Evolutionary conservation across 2,797 vertebrate genomes (phyloP).

Genomic region (Podarcis siculus): DNA sequence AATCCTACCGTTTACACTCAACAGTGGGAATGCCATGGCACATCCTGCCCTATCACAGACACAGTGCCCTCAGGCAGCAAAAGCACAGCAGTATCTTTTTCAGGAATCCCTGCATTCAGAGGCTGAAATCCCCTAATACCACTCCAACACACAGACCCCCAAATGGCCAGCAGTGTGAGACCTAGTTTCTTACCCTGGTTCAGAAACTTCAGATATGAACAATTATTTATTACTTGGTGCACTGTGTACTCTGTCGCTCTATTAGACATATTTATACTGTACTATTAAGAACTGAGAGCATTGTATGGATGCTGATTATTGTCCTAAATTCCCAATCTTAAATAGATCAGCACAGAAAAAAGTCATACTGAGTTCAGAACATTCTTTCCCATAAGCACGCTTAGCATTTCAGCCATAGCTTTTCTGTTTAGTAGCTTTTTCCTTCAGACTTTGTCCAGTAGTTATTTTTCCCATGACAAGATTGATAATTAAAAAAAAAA

Average conservation of each 20-base stretch:
- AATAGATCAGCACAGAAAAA: neutral
- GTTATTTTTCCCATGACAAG: slow-evolving; percentile 45
- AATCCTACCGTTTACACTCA: too few relatives aligned
- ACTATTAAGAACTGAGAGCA: neutral
- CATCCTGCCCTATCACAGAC: too few relatives aligned
- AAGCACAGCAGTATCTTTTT: neutral
- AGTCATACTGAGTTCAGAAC: neutral
- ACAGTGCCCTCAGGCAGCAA: neutral
- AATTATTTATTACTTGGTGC: neutral
- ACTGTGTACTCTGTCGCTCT: neutral
- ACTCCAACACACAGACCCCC: neutral
- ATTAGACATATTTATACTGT: neutral
- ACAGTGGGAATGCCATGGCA: too few relatives aligned
- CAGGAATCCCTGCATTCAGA: neutral
- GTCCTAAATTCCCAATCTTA: neutral
- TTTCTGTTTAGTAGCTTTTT: slow-evolving; percentile 25
- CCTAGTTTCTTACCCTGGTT: too few relatives aligned
- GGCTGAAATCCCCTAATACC: neutral
- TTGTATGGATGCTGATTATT: neutral
- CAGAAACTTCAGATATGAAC: neutral
- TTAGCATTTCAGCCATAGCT: neutral
- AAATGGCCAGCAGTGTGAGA: neutral
- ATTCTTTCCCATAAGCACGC: neutral
- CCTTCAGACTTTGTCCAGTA: neutral
- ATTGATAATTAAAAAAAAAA: slow-evolving; percentile 38